A percentile compares a stretch with the other conserved stretches of the same genome.
Evolutionary conservation across 1,140 invertebrate species (phyloP).

Genomic region (Brevipalpus yothersi): DNA sequence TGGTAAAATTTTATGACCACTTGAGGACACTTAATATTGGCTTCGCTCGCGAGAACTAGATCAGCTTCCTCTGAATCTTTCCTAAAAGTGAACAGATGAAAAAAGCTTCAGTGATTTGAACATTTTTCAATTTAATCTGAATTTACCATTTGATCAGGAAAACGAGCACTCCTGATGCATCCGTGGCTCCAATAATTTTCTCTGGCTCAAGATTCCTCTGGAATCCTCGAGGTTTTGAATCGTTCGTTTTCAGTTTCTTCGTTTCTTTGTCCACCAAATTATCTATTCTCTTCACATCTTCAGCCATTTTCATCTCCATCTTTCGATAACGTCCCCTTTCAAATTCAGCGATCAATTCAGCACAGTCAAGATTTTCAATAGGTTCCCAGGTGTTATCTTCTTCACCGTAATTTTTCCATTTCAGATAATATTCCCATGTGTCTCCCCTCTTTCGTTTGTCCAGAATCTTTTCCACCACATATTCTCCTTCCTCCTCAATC

Average conservation of each 20-base stretch:
- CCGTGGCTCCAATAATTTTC: constrained; percentile 81
- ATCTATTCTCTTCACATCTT: too few relatives aligned
- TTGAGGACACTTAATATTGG: constrained; percentile 74
- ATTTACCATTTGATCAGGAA: constrained; percentile 86
- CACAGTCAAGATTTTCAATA: constrained; percentile 27
- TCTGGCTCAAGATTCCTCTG: constrained; percentile 37
- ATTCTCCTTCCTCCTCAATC: constrained; percentile 24
- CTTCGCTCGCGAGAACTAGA: constrained; percentile 64
- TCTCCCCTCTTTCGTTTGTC: constrained; percentile 22
- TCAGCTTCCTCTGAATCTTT: constrained; percentile 86
- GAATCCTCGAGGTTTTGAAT: not conserved
- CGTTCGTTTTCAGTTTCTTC: not conserved
- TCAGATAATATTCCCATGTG: constrained; percentile 26
- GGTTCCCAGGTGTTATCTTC: constrained; percentile 15
- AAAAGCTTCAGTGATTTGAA: too few relatives aligned
- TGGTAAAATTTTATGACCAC: constrained; percentile 91
- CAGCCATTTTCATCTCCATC: too few relatives aligned
- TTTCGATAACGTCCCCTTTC: too few relatives aligned
- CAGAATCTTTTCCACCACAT: constrained; percentile 27
- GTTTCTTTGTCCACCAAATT: too few relatives aligned
- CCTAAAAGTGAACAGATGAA: not conserved
- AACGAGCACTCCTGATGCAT: constrained; percentile 79
- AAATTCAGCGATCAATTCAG: constrained; percentile 37
- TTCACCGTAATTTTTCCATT: constrained; percentile 30
- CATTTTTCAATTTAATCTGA: too few relatives aligned